Percentiles rank a stretch among this genome's conserved stretches.
These are phyloP conservation scores for Notamacropus eugenii DNA, from an alignment of 2,797 vertebrate genomes.

Conservation along the genomic window DNA sequence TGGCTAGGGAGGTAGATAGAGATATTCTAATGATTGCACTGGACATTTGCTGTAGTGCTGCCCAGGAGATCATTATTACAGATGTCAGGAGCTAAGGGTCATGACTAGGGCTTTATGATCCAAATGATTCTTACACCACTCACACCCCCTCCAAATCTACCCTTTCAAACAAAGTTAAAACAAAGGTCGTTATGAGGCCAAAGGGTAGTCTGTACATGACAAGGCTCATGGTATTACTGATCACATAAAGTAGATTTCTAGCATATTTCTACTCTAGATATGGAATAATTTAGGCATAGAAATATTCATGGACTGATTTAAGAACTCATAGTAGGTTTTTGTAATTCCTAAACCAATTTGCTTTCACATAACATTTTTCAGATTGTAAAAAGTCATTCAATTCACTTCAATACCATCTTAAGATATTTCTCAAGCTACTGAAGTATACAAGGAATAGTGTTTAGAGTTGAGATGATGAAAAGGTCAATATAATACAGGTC, in stretches of 20 bases:
- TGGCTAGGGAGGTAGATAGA: not conserved
- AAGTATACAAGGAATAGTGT: not conserved
- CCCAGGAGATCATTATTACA: not conserved
- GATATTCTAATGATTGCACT: slow-evolving; percentile 12
- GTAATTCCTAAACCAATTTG: not conserved
- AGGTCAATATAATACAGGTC: not conserved
- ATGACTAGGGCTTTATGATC: not conserved
- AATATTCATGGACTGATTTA: not conserved
- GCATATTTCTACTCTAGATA: not conserved
- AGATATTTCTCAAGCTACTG: not conserved
- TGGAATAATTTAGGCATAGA: not conserved
- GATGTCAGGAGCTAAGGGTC: not conserved
- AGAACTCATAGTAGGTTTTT: not conserved
- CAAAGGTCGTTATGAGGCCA: not conserved
- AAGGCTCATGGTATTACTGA: not conserved
- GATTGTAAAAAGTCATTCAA: not conserved
- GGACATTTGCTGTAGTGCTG: not conserved
- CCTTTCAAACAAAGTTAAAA: not conserved
- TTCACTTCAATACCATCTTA: not conserved
- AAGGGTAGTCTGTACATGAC: not conserved
- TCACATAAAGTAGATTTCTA: slow-evolving; percentile 1
- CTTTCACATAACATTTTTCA: not conserved
- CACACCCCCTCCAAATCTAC: not conserved
- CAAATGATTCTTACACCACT: not conserved
- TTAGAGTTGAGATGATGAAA: not conserved